These are phyloP conservation scores for Henricia sp. DNA, from an alignment of 53 echinoderm and acorn worm species.

Conservation along the genomic window DNA sequence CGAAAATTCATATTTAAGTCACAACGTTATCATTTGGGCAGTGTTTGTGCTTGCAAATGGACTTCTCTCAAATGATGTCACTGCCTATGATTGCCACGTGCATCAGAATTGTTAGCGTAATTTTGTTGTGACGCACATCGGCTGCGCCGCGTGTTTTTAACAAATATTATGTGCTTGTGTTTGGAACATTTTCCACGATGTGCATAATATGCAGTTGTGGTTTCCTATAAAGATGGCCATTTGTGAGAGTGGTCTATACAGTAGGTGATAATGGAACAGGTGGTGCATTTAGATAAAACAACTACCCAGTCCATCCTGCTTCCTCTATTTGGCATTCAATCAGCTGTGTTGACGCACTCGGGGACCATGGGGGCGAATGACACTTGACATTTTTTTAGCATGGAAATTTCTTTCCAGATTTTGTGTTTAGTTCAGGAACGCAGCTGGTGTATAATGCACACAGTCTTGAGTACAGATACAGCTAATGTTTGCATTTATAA, in stretches of 20 bases:
- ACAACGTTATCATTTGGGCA: no score
- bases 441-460: not conserved
- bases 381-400: slow-evolving; percentile 20
- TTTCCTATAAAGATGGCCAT: no score
- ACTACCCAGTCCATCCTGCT: not conserved
- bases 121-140: no score
- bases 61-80: no score
- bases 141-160: not conserved
- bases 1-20: no score
- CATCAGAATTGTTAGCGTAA: no score
- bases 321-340: slow-evolving; percentile 6
- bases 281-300: not conserved
- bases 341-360: not conserved
- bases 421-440: not conserved
- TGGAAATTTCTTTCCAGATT: not conserved
- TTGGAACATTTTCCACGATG: not conserved
- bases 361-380: not conserved
- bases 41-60: no score
- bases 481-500: not conserved
- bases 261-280: not conserved
- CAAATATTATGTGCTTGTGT: not conserved
- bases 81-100: no score
- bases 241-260: not conserved
- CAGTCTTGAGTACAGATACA: not conserved
- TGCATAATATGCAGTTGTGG: not conserved